Base-by-base conservation (phyloP, 1,140 invertebrate species). In the Apis dorsata region DNA sequence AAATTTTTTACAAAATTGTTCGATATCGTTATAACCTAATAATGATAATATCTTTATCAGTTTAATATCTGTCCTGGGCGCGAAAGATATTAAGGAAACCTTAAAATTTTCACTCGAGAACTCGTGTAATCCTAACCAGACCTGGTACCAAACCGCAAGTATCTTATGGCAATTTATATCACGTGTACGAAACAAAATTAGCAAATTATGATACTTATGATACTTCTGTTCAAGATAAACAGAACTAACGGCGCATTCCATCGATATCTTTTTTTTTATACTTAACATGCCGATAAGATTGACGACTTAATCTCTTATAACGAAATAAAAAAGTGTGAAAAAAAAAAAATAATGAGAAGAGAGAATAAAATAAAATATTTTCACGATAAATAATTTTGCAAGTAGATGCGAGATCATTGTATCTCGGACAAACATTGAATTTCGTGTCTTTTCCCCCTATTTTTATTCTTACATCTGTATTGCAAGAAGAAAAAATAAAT, bases 41-140 rank as follows among this genome's bases (percentile, higher is more conserved):
- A 75, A 34, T 34, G 2, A 57, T 69, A 78, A 57, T 69, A 78
- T 44, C 65, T 60, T 69, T 78, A 78, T 78, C 53, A 51, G 34
- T 69, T 57, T 69, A 69, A 78, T 69, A 69, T 69, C 65, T 69
- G 55, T 69, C 53, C 65, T 44, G 34, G 28, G 21, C n/a, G n/a
- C 10, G 62, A 24, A 13, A 12, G 24, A 28, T 69, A 59, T 59
- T 78, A 78, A 59, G 63, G 12, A 53, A 34, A 68, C 51, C 51
- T 51, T 68, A 13, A 68, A 78, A 77, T 68, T 68, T 78, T 68
- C 74, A 51, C 13, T 65, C 28, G 19, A 28, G 28, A 44, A 49
- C 7, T 59, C 17, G 49, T 24, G 44, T 49, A 51, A 60, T 15
- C 63, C 24, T 68, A 68, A 78, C 68, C 65, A 65, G 15, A 2